Conservation (phyloP, 2,888 invertebrate genomes). For the Thecocarcelia acutangulata region DNA sequence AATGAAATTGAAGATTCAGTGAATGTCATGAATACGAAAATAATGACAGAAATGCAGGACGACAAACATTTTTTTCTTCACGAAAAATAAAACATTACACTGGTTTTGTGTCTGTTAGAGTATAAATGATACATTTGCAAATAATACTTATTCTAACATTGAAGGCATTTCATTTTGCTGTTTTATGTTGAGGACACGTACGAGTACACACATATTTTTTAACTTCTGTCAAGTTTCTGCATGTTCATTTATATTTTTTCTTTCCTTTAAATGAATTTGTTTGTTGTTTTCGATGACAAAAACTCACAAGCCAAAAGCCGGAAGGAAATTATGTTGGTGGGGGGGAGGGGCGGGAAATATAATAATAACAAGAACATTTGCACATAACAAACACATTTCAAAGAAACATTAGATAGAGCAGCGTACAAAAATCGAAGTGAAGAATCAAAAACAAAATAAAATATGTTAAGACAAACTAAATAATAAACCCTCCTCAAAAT, state of each 20-base stretch:
- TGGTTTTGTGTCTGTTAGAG: not conserved
- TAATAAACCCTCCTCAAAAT: too few species aligned
- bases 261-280: constrained; percentile 14
- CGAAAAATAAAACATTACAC: not conserved
- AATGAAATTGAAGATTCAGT: constrained; percentile 50
- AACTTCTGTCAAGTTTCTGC: not conserved
- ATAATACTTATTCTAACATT: constrained; percentile 33
- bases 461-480: too few species aligned
- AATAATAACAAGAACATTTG: too few species aligned
- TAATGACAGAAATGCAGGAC: constrained; percentile 33
- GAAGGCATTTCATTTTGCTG: constrained; percentile 41
- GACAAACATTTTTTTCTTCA: not conserved
- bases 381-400: too few species aligned
- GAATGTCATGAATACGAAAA: constrained; percentile 41
- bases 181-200: not conserved
- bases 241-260: not conserved
- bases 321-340: constrained; percentile 60
- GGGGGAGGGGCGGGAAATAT: too few species aligned
- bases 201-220: not conserved
- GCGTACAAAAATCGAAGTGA: too few species aligned
- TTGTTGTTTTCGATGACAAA: constrained; percentile 28
- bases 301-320: constrained; percentile 61
- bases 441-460: too few species aligned
- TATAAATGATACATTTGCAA: constrained; percentile 10
- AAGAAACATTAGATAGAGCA: too few species aligned